Evolutionary conservation across 2,888 invertebrate genomes (phyloP).

Genomic region (Gastracanthus pulcherrimus): DNA sequence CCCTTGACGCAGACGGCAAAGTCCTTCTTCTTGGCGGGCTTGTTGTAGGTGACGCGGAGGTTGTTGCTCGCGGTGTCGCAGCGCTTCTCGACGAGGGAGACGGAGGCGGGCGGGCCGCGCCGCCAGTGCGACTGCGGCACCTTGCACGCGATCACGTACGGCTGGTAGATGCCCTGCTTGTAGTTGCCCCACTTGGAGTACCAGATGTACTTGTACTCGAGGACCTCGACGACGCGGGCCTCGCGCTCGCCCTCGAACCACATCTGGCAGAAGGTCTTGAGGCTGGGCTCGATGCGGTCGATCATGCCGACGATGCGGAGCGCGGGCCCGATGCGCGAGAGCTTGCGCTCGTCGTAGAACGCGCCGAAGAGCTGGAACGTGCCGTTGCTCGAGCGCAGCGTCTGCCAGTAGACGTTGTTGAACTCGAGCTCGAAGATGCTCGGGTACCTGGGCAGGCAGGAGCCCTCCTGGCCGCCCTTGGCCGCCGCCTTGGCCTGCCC

Average conservation of each 20-base stretch:
- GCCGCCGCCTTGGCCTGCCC: not conserved
- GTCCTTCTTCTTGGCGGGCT: conserved; percentile 86
- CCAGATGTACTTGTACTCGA: conserved; percentile 97
- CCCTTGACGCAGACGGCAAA: conserved; percentile 97
- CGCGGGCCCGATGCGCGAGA: conserved; percentile 89
- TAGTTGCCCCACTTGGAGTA: conserved; percentile 96
- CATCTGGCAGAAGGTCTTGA: conserved; percentile 90
- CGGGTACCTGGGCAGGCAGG: conserved; percentile 82
- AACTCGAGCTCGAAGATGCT: conserved; percentile 94
- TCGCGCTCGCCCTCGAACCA: conserved; percentile 93
- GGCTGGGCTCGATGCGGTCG: conserved; percentile 90
- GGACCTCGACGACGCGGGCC: conserved; percentile 88
- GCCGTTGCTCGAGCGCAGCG: conserved; percentile 88
- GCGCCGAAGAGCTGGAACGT: conserved; percentile 95
- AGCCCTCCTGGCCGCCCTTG: not conserved
- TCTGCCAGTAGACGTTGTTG: conserved; percentile 97
- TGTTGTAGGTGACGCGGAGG: conserved; percentile 89
- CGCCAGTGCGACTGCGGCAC: conserved; percentile 86
- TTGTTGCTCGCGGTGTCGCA: conserved; percentile 93
- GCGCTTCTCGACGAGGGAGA: conserved; percentile 90
- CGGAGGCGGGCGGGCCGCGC: conserved; percentile 87
- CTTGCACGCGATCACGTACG: conserved; percentile 93
- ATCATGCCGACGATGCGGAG: conserved; percentile 93
- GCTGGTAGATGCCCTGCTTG: conserved; percentile 93
- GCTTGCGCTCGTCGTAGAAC: conserved; percentile 89